phyloP scores from a whole-genome alignment of 2,113 vertebrate genomes.

The Coregonus clupeaformis region DNA sequence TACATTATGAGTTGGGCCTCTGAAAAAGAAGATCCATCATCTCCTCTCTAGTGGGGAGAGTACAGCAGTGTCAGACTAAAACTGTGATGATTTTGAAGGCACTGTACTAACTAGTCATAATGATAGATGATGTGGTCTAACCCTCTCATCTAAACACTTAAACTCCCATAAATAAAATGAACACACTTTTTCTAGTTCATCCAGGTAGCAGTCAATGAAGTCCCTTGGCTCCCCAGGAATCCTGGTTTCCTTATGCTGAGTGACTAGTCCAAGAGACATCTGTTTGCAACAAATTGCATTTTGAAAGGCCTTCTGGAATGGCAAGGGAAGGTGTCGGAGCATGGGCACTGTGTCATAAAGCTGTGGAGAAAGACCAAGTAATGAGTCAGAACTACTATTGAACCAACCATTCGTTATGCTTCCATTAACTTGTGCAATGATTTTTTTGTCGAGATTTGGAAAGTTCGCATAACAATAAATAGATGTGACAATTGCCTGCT shows the following conservation, averaged over 20 bases:
- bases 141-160: neutral
- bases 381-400: too few species aligned
- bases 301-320: constrained; percentile 42
- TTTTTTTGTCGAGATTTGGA: too few species aligned
- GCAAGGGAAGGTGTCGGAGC: constrained; percentile 39
- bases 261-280: constrained; percentile 22
- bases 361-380: constrained; percentile 10
- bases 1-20: constrained; percentile 32
- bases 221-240: constrained; percentile 45
- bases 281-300: constrained; percentile 3
- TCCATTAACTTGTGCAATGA: too few species aligned
- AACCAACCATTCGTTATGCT: too few species aligned
- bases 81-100: neutral
- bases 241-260: constrained; percentile 37
- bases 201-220: constrained; percentile 57
- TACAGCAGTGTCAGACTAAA: neutral
- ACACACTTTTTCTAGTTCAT: constrained; percentile 47
- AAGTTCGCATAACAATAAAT: too few species aligned
- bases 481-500: too few species aligned
- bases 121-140: neutral
- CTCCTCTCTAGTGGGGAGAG: constrained; percentile 15
- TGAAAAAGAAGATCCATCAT: constrained; percentile 28
- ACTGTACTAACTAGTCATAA: neutral
- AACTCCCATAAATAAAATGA: neutral
- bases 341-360: constrained; percentile 41